These are phyloP conservation scores for Cladopsammia gracilis DNA, from an alignment of 64 coral and sea anemone species.

Conservation along the genomic window DNA sequence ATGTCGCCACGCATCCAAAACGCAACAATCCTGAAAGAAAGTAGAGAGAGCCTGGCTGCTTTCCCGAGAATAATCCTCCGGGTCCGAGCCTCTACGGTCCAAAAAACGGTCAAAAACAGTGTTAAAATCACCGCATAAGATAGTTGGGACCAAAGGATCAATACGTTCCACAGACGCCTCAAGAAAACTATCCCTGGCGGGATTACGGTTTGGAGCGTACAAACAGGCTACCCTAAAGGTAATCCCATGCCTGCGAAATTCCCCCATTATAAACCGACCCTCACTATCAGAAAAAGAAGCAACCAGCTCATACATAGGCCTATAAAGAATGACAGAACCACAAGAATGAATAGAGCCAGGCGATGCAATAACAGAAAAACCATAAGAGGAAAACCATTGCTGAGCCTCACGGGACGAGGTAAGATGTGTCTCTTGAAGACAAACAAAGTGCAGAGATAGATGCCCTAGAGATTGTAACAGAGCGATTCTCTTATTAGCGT, in stretches of 20 bases:
- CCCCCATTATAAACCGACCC: not conserved
- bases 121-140: not conserved
- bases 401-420: too few species aligned
- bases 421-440: too few species aligned
- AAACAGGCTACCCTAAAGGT: not conserved
- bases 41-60: not conserved
- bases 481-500: too few species aligned
- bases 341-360: not conserved
- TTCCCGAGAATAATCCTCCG: not conserved
- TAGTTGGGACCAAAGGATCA: not conserved
- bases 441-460: too few species aligned
- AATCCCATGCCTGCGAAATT: not conserved
- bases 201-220: conserved; percentile 45
- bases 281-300: not conserved
- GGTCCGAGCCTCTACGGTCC: not conserved
- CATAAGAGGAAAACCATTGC: too few species aligned
- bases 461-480: too few species aligned
- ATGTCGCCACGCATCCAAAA: not conserved
- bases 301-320: not conserved
- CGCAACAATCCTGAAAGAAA: not conserved
- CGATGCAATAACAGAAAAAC: not conserved
- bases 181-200: not conserved
- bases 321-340: not conserved
- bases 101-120: not conserved
- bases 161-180: not conserved